Evolutionary conservation across 2,888 invertebrate species (phyloP), one percentile per base, ranked within the genome.

Genomic region (Acrobasis consociella): DNA sequence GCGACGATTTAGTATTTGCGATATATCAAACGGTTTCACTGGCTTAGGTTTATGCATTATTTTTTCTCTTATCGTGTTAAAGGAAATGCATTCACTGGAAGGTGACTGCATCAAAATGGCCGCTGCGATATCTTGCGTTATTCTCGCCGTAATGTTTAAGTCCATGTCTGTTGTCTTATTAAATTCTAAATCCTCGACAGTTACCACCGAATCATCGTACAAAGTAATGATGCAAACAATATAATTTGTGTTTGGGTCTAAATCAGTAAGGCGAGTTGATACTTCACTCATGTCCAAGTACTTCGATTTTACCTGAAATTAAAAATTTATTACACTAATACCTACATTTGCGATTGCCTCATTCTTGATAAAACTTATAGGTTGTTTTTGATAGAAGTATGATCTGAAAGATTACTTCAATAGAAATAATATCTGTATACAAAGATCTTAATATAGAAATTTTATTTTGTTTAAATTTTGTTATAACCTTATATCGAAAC

Each of bases 51-150:
- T 86, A 13, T 80, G 75, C 16, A 76, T 73, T 37, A 74, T 66
- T 22, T 78, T 73, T 74, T 87, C 90, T 69, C 75, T 82, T 62
- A 85, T 83, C n/a, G 91, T 91, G 68, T 88, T 86, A 68, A 92
- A 91, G 15, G 89, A 81, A 65, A 87, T 69, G 69, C 92, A 92
- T 81, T 92, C 92, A 71, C 89, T 92, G 1, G 91, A 89, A 42
- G 91, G 84, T 13, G 91, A 87, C 56, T 86, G 84, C 72, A 83
- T 81, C 9, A 91, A 78, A 60, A 90, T 81, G 11, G 83, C 77
- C 31, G 84, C 86, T 58, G 89, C 87, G 62, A 84, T 78, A 59
- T 86, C 86, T 70, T 90, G 85, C 58, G 79, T 85, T 55, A 87
- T 81, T 71, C 78, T 84, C 62, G 82, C 79, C 11, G 87, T 86